These are phyloP conservation scores for Orgyia antiqua DNA, from an alignment of 2,888 invertebrate genomes.

Conservation along the genomic window DNA sequence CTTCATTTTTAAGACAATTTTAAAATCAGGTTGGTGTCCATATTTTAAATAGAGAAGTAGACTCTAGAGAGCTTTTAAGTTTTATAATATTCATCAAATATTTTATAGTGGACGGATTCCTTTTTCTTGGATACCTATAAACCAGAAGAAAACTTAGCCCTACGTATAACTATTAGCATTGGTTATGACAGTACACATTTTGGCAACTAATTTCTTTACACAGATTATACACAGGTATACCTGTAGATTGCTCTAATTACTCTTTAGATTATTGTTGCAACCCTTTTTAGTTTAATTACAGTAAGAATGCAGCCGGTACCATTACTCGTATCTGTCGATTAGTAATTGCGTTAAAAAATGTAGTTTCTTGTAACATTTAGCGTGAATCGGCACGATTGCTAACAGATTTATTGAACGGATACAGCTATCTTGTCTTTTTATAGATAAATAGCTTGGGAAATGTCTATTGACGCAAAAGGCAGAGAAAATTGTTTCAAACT, in stretches of 20 bases:
- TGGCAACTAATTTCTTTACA: too few species aligned
- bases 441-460: conserved; percentile 9
- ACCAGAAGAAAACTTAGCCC: too few species aligned
- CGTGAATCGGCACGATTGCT: conserved; percentile 7
- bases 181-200: too few species aligned
- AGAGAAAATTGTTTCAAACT: too few species aligned
- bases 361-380: conserved; percentile 15
- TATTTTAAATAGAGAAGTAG: background rate
- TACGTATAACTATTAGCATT: too few species aligned
- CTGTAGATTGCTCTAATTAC: too few species aligned
- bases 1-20: conserved; percentile 42
- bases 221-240: too few species aligned
- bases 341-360: conserved; percentile 2
- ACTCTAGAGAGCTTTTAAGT: conserved; percentile 3
- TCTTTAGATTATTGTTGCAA: conserved; percentile 2
- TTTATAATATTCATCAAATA: too few species aligned
- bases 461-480: too few species aligned
- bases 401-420: conserved; percentile 18
- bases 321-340: conserved; percentile 16
- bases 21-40: conserved; percentile 36
- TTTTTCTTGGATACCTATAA: too few species aligned
- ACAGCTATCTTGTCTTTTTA: conserved; percentile 14
- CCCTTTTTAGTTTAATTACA: conserved; percentile 22
- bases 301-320: conserved; percentile 18
- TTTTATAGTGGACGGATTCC: too few species aligned